Conservation (phyloP, 2,113 vertebrate species). For the Cryptomyrus ogoouensis region DNA sequence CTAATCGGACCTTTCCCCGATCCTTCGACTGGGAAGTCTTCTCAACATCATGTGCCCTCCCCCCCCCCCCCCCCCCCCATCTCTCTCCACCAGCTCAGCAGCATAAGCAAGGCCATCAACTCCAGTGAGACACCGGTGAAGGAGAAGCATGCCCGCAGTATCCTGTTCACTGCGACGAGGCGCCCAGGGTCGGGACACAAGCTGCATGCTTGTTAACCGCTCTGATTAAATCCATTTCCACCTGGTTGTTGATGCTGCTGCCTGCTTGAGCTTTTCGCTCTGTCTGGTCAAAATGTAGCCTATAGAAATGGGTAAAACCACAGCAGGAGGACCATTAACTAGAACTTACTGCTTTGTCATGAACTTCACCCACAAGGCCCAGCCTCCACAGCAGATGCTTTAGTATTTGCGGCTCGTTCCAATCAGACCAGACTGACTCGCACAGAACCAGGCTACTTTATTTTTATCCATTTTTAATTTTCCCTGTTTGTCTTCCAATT, state of each 20-base stretch:
- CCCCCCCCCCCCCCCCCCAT: not conserved
- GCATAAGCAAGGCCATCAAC: conserved; percentile 97
- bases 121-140: conserved; percentile 83
- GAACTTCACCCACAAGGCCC: not conserved
- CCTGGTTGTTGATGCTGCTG: not conserved
- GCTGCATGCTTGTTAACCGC: not conserved
- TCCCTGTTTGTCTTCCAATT: not conserved
- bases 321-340: not conserved
- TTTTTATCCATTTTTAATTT: conserved; percentile 5
- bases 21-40: too few relatives aligned
- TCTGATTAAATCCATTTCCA: not conserved
- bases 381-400: not conserved
- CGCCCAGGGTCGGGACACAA: not conserved
- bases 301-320: not conserved
- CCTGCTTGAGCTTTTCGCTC: not conserved
- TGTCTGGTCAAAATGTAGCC: not conserved
- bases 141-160: conserved; percentile 95
- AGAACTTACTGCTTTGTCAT: not conserved
- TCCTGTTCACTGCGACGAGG: conserved; percentile 61
- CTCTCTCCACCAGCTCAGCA: conserved; percentile 69
- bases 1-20: too few relatives aligned
- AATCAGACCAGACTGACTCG: not conserved
- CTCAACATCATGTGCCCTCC: too few relatives aligned
- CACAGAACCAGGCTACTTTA: not conserved
- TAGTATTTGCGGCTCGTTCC: not conserved